Percentiles rank a stretch among this genome's conserved stretches.
phyloP scores from a whole-genome alignment of 2,888 invertebrate genomes.

The Sarcophaga subvicina region DNA sequence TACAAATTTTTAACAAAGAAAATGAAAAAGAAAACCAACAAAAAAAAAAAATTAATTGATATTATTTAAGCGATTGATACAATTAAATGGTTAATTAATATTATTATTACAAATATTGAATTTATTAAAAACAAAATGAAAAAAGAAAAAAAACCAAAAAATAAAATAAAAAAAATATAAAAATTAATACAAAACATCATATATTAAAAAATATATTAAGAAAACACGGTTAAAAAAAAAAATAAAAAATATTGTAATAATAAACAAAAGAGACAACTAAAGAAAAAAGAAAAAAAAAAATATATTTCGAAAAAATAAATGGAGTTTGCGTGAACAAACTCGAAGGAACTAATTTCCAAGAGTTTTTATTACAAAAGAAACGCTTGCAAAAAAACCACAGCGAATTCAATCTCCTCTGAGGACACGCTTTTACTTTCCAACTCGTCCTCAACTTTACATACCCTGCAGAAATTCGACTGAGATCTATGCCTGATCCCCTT shows the following conservation, averaged over 20 bases:
- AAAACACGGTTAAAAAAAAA: conserved; percentile 15
- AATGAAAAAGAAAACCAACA: conserved; percentile 19
- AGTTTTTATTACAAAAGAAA: too few species aligned
- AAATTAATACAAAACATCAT: not conserved
- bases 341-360: not conserved
- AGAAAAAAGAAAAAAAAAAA: conserved; percentile 7
- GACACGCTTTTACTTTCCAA: too few species aligned
- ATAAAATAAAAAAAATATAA: conserved; percentile 30
- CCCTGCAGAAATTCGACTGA: too few species aligned
- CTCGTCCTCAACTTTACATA: too few species aligned
- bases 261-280: conserved; percentile 39
- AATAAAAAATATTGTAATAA: conserved; percentile 36
- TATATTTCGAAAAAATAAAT: conserved; percentile 32
- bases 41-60: conserved; percentile 51
- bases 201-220: not conserved
- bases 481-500: too few species aligned
- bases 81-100: conserved; percentile 67
- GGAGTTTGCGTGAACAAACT: conserved; percentile 46
- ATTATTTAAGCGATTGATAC: conserved; percentile 66
- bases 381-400: too few species aligned
- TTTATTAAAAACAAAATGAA: conserved; percentile 41
- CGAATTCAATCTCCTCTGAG: too few species aligned
- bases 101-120: conserved; percentile 60
- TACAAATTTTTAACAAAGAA: conserved; percentile 22
- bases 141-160: conserved; percentile 20